Conservation (phyloP, 2,888 invertebrate genomes). For the Blera fallax region DNA sequence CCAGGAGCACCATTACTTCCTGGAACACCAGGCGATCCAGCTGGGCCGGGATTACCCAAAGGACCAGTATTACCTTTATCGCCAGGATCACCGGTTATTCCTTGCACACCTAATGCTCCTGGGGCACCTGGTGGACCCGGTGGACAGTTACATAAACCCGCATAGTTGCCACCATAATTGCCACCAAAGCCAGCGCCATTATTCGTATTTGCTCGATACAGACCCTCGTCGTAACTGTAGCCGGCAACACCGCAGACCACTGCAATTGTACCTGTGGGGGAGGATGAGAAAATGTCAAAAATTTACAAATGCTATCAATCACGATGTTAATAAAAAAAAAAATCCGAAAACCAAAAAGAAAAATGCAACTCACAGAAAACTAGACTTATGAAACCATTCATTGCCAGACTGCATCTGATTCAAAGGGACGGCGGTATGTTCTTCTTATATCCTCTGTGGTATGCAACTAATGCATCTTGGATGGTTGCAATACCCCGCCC, state of each 20-base stretch:
- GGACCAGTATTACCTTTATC: conserved; percentile 40
- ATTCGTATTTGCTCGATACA: neutral
- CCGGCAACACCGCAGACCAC: conserved; percentile 8
- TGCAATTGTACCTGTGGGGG: conserved; percentile 23
- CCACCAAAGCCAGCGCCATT: neutral
- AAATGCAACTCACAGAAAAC: conserved; percentile 37
- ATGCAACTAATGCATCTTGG: conserved; percentile 1
- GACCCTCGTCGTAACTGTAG: neutral
- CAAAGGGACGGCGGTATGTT: neutral
- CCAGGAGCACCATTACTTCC: conserved; percentile 72
- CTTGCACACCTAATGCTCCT: conserved; percentile 43
- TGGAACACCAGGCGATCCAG: conserved; percentile 46
- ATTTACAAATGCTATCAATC: neutral
- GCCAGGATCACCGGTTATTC: conserved; percentile 31
- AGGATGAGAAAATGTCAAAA: neutral
- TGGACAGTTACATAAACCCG: conserved; percentile 41
- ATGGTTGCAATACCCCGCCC: neutral
- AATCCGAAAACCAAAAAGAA: too few species aligned
- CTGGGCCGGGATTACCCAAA: conserved; percentile 1
- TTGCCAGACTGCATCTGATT: conserved; percentile 43
- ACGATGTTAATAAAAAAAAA: neutral
- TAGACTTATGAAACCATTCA: conserved; percentile 56
- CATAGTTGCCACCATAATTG: neutral
- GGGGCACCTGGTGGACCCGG: conserved; percentile 50
- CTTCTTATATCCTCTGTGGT: conserved; percentile 46